Evolutionary conservation across 2,797 vertebrate species (phyloP), one percentile per base, ranked within the genome.

Genomic region (Synaphobranchus kaupii): DNA sequence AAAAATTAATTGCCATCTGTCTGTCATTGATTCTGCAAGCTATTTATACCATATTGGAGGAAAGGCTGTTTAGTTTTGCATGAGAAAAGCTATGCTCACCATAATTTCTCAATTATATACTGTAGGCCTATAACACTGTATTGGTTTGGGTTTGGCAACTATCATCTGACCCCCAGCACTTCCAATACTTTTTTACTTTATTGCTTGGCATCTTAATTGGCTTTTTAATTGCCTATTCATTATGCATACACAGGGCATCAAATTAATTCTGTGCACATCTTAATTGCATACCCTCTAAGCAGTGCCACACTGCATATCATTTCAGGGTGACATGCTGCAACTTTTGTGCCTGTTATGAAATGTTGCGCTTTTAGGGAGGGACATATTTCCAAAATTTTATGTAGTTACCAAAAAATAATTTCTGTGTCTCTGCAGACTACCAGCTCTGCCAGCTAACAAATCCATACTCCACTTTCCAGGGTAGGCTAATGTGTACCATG

Each of bases 221-320:
- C 93, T 95, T 95, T 94, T 94, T 52, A 95, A 95, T 94, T 94
- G 93, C 90, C 91, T 92, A 91, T 92, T 95, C 91, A 91, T 94
- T 94, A 91, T 93, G 92, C 91, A 90, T 90, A 89, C 91, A 86
- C 86, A 87, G 91, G 92, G 90, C 90, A 91, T 85, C 88, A 90
- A 89, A 88, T 90, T 92, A 93, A 94, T 94, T 92, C 91, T 71
- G 80, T 48, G 85, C 90, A 63, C 81, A 89, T 94, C 91, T 93
- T 93, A 93, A 94, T 92, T 91, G 92, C 91, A 87, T 90, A 85
- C 63, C 88, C 89, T 89, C 90, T 82, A 87, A 89, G 89, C 88
- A 86, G 85, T 47, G 73, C 81, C 50, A 31, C 88, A 81, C 85
- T 82, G 68, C 28, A 78, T 83, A 68, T 78, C 78, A 82, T 25